Base-by-base conservation (phyloP, 2,797 vertebrate genomes). In the Fistularia commersonii region DNA sequence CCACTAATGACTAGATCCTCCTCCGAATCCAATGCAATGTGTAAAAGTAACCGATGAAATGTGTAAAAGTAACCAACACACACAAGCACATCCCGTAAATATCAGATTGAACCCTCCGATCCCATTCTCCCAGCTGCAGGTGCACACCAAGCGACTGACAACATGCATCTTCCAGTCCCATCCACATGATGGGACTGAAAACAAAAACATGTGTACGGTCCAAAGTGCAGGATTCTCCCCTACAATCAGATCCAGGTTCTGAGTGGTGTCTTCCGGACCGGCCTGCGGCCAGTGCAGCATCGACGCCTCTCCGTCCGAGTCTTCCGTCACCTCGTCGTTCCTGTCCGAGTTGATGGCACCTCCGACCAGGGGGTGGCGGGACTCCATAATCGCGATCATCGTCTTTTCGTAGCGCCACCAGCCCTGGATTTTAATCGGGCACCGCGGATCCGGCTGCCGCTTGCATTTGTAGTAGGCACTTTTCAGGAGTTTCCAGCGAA, bases 401-500 rank as follows among this genome's bases (percentile, higher is more conserved):
- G 67, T 78, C 45, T 77, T 79, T 1, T 85, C 79, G 1, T 85
- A 85, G 1, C 79, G 74, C 79, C 77, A 79, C 84, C 82, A 87
- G 11, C 84, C 78, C 41, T 84, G 85, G 8, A 87, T 80, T 6
- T 76, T 83, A 37, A 49, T 64, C 3, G 66, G 69, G 6, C 68
- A 45, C 11, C 61, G 39, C 8, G 72, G 62, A 9, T 66, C 23
- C 0, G 79, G 72, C 2, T 76, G 67, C 8, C 77, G 55, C 38
- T 83, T 81, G 44, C 61, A 75, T 57, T 79, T 84, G 44, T 84
- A 87, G 46, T 83, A 87, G 2, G 75, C 79, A 12, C 80, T 82
- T 60, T 86, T 84, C 8, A 84, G 80, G 38, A 83, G 77, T 80
- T 87, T 87, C 83, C 83, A 87, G 35, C 83, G 76, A 8, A 83